Evolutionary conservation across 2,113 vertebrate genomes (phyloP), one percentile per base, ranked within the genome.

Genomic region (Tautogolabrus adspersus): DNA sequence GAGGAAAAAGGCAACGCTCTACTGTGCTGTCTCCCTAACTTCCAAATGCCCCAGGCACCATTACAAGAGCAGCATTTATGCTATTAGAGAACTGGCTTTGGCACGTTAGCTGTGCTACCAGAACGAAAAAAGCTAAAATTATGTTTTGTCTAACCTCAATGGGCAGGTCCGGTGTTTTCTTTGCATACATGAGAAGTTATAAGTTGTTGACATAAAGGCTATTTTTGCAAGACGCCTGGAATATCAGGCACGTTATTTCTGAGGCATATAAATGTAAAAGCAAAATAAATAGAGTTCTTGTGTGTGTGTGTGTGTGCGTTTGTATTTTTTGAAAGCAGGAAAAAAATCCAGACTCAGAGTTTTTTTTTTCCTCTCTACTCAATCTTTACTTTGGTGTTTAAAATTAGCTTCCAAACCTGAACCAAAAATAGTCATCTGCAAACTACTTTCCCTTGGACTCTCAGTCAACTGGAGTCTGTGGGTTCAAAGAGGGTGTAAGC

Each of bases 11-110:
- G 76, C 69, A 59, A 22, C 66, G 42, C 69, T 86, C 75, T 66
- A 66, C 78, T 37, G 34, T 54, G 61, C 60, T 49, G 81, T 79
- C 86, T 79, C 75, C 70, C 70, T 81, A 64, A 66, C 57, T 77
- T 83, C 61, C 49, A 87, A 91, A 87, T 80, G 85, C 83, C 80
- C 66, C 67, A 83, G 78, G 80, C 87, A 58, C 64, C 77, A 83
- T 86, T 84, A 84, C 85, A 87, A 87, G 69, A 87, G 70, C 73
- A 72, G 75, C 81, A 88, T 83, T 90, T 92, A 89, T 90, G 81
- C 80, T 77, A 83, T 90, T 89, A 83, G 73, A 75, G 73, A 76
- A 23, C 76, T 65, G 75, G 81, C 79, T 91, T 88, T 55, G 77
- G 79, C 54, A 18, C 23, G 4, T 77, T 59, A 61, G 64, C 73